A percentile compares a stretch with the other conserved stretches of the same genome.
phyloP scores from a whole-genome alignment of 2,113 vertebrate genomes.

The Cinclus mexicanus region DNA sequence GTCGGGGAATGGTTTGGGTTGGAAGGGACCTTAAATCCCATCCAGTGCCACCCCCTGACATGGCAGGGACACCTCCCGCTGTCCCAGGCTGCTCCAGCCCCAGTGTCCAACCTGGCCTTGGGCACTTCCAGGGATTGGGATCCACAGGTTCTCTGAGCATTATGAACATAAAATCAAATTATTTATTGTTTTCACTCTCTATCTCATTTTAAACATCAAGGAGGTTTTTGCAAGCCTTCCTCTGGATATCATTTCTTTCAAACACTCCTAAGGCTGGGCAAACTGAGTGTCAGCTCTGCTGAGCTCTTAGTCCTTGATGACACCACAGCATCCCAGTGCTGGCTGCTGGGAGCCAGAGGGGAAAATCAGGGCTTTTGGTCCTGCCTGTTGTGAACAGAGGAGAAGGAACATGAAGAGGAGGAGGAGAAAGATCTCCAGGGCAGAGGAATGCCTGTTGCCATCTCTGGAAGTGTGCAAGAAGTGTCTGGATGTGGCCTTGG shows the following conservation, averaged over 20 bases:
- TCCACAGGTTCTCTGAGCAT: not conserved
- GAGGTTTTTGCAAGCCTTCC: not conserved
- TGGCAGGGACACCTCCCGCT: not conserved
- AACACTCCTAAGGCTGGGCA: not conserved
- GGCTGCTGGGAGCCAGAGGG: not conserved
- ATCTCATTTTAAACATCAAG: not conserved
- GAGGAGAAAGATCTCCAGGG: not conserved
- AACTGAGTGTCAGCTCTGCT: not conserved
- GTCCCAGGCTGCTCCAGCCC: not conserved
- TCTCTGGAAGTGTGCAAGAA: not conserved
- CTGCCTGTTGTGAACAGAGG: not conserved
- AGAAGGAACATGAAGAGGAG: no score
- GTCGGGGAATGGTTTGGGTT: not conserved
- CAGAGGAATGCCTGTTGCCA: not conserved
- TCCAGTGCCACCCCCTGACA: not conserved
- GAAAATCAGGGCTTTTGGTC: not conserved
- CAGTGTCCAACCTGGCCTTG: not conserved
- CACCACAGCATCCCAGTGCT: accelerated
- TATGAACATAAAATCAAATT: not conserved
- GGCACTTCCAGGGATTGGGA: accelerated
- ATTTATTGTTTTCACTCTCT: not conserved
- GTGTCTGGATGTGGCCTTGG: not conserved
- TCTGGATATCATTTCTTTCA: not conserved
- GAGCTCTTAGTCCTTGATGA: not conserved
- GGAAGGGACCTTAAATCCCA: accelerated